Evolutionary conservation across 2,797 vertebrate species (phyloP).

Genomic region (Pseudochromis fuscus): DNA sequence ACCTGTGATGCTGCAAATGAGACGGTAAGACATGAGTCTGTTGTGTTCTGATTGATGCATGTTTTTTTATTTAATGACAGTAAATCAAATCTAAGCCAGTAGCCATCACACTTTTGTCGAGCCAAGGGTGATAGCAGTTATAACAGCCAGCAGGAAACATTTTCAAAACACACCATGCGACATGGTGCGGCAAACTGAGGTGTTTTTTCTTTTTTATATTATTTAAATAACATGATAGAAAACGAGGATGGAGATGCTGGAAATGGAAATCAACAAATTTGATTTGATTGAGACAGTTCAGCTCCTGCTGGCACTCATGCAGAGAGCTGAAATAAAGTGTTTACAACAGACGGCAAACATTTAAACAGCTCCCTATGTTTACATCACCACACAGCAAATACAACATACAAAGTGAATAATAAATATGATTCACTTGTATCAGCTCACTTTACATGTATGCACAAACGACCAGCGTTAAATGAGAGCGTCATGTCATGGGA

Average conservation of each 20-base stretch:
- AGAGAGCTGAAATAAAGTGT: conserved; percentile 23
- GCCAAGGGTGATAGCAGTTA: conserved; percentile 21
- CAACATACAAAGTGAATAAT: background rate
- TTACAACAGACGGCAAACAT: conserved; percentile 6
- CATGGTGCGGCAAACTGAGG: conserved; percentile 15
- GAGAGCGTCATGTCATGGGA: background rate
- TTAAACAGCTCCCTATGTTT: background rate
- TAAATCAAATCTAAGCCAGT: conserved; percentile 43
- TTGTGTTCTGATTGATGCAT: conserved; percentile 31
- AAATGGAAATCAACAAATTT: conserved; percentile 23
- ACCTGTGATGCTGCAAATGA: conserved; percentile 87
- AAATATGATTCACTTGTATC: background rate
- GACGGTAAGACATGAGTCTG: conserved; percentile 36
- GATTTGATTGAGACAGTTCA: conserved; percentile 24
- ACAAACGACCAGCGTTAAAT: background rate
- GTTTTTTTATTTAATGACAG: conserved; percentile 31
- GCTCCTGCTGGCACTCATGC: conserved; percentile 23
- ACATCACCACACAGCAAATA: background rate
- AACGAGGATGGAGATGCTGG: conserved; percentile 21
- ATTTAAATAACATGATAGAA: conserved; percentile 44
- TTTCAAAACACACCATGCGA: conserved; percentile 63
- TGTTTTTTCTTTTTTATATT: too few species aligned
- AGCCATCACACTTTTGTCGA: conserved; percentile 38
- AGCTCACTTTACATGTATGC: conserved; percentile 13
- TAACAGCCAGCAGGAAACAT: conserved; percentile 26